Base-by-base conservation (phyloP, 2,113 vertebrate genomes). In the Pitta sordida region DNA sequence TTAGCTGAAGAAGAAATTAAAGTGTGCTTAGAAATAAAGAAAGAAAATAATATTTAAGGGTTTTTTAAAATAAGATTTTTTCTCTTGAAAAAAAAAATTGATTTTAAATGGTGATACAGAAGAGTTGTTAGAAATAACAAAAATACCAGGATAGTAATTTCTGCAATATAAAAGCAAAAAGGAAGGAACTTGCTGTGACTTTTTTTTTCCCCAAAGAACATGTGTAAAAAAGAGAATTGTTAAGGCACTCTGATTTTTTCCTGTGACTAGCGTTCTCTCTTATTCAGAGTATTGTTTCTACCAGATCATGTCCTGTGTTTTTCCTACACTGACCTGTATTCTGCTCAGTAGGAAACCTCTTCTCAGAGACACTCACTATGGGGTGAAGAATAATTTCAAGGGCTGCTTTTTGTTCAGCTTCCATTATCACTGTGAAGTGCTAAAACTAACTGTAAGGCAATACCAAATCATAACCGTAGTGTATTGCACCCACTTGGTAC, bases 1-100 rank as follows among this genome's bases (percentile, higher is more conserved):
- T 94, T 76, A 94, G 74, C 82, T 90, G 80, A 83, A 93, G 71
- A 82, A 93, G 87, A 95, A 92, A 93, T 84, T 93, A 55, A 91
- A 69, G 13, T 96, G 60, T 91, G 69, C 81, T 96, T 83, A 92
- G 68, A 95, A 92, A 91, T 92, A 87, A 85, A 69, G 41, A 87
- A 85, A 69, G 41, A 81, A 56, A 26, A 75, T 27, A 88, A 68
- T 49, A 62, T 53, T 73, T 51, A 41, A 58, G n/a, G 48, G 1
- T 14, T 43, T 68, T 69, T 79, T 74, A 4, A 17, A 41, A 41
- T 24, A 32, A 58, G 13, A 3, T 80, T 56, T 78, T 49, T 46
- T 44, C 51, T 16, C 39, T 18, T 62, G 18, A 6, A 17, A 58
- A 70, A 69, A 48, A 59, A 81, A 73, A 69, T 62, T 17, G 3